Evolutionary conservation across 2,113 vertebrate genomes (phyloP).

Genomic region (Phrynocephalus versicolor): DNA sequence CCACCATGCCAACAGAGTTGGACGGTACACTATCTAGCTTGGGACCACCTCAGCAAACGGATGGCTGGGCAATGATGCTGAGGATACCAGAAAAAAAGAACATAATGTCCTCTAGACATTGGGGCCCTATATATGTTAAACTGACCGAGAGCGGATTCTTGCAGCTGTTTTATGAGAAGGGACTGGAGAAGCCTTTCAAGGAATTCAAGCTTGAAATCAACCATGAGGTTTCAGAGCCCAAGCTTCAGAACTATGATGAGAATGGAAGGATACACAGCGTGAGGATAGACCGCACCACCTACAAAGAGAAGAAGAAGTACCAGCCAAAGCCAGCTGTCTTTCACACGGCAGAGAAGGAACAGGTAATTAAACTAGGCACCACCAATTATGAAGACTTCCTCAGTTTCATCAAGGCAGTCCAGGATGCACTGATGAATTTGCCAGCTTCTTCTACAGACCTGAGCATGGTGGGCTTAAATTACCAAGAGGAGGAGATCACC

Average conservation of each 20-base stretch:
- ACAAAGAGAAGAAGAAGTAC: conserved; percentile 88
- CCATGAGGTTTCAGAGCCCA: conserved; percentile 86
- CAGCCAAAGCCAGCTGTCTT: conserved; percentile 84
- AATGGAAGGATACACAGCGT: conserved; percentile 86
- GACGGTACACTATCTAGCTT: conserved; percentile 61
- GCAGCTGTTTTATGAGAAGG: conserved; percentile 88
- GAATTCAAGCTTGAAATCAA: conserved; percentile 82
- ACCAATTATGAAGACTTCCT: conserved; percentile 84
- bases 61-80: conserved; percentile 92
- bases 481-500: conserved; percentile 85
- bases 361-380: conserved; percentile 87
- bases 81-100: conserved; percentile 93
- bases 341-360: conserved; percentile 81
- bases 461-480: conserved; percentile 77
- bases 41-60: conserved; percentile 68
- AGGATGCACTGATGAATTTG: conserved; percentile 79
- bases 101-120: conserved; percentile 94
- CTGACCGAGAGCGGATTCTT: conserved; percentile 76
- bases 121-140: conserved; percentile 89
- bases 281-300: conserved; percentile 82
- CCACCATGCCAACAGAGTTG: conserved; percentile 61
- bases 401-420: conserved; percentile 81
- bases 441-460: conserved; percentile 74
- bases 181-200: conserved; percentile 86
- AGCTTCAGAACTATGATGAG: conserved; percentile 87